Base-by-base conservation (phyloP, 2,888 invertebrate species). In the Pachycephus smyrnensis region DNA sequence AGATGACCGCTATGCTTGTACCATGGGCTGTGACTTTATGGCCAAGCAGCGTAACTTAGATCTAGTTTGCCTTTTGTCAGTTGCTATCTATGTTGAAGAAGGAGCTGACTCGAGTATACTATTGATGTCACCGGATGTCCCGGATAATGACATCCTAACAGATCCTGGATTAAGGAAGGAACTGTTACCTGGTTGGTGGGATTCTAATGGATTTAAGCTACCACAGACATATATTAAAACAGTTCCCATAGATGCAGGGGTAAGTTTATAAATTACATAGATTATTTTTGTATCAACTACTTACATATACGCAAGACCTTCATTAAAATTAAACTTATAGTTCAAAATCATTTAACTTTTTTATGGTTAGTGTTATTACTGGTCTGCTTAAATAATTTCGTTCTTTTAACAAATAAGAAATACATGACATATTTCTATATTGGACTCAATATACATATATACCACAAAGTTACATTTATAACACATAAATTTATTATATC, bases 191-290 rank as follows among this genome's bases (percentile, higher is more conserved):
- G 87, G 88, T 40, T 91, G 91, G 91, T 91, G 91, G 91, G 88
- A 89, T 79, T 84, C 85, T 6, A 85, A 88, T 78, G 89, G 88
- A n/a, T 90, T 91, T 36, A 91, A 91, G 83, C 82, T 91, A 77
- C 90, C 91, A 1, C 89, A 90, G 77, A 90, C 90, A n/a, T 89
- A 88, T 75, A 85, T 91, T 40, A 91, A 90, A 84, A 89, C 90
- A 75, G 86, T 91, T 31, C 91, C 91, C 30, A 85, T 85, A 75
- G 88, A 90, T 79, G 82, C 88, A 11, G 88, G 86, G 82, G 90
- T 91, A 86, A 84, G 79, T 76, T 55, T 55, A 55, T 55, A 23
- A 55, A 23, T 9, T 40, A 40, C 15, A 40, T 40, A 4, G 15
- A 40, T 23, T 23, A 23, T 23, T 23, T 23, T 23, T 55, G 55